These are phyloP conservation scores for Entomobrya multifasciata DNA, from an alignment of 2,888 invertebrate genomes.

Conservation along the genomic window DNA sequence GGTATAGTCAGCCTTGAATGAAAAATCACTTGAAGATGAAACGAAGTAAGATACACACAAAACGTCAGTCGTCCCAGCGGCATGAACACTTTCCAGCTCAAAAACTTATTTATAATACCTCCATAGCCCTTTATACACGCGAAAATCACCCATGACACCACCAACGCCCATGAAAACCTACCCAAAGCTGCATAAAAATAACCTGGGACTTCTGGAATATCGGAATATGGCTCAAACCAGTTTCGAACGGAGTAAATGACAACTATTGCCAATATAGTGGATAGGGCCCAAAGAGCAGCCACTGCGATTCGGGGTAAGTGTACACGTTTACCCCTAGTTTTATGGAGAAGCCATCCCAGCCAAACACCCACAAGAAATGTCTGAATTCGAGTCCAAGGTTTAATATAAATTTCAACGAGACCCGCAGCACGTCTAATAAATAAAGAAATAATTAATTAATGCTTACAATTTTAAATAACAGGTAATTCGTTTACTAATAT, in stretches of 20 bases:
- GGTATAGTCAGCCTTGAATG: slow-evolving; percentile 70
- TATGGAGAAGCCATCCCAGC: slow-evolving; percentile 77
- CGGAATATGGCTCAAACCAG: slow-evolving; percentile 72
- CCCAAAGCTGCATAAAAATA: slow-evolving; percentile 74
- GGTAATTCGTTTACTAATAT: background rate
- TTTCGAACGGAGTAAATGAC: slow-evolving; percentile 72
- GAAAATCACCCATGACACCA: slow-evolving; percentile 80
- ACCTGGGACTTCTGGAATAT: slow-evolving; percentile 63
- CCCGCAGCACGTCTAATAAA: background rate
- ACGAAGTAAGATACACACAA: slow-evolving; percentile 76
- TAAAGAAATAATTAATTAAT: background rate
- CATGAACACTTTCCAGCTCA: slow-evolving; percentile 77
- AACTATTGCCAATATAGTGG: slow-evolving; percentile 67
- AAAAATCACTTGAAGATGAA: slow-evolving; percentile 75
- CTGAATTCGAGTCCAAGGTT: slow-evolving; percentile 78
- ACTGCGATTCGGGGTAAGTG: slow-evolving; percentile 48
- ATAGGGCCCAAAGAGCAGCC: slow-evolving; percentile 62
- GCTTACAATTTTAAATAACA: background rate
- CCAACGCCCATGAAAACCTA: slow-evolving; percentile 77
- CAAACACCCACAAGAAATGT: slow-evolving; percentile 80
- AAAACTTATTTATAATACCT: slow-evolving; percentile 76
- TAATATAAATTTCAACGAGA: slow-evolving; percentile 75
- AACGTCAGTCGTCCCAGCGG: slow-evolving; percentile 78
- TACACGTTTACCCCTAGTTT: slow-evolving; percentile 68
- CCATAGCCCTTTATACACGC: slow-evolving; percentile 80